Evolutionary conservation across 2,113 vertebrate species (phyloP).

Genomic region (Nyctereutes procyonoides): DNA sequence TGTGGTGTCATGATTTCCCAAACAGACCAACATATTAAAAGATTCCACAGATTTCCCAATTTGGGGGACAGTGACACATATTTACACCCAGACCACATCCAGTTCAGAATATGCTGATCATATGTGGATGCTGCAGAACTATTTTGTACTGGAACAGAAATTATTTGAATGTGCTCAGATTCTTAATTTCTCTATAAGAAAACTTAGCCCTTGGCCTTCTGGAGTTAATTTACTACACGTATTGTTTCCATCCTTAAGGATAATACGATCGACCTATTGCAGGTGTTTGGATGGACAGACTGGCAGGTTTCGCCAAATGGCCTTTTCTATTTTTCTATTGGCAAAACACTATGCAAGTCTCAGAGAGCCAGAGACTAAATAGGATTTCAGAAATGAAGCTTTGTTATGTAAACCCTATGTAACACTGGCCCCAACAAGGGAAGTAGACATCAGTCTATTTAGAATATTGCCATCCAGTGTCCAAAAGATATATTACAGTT

Average conservation of each 20-base stretch:
- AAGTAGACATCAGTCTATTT: background rate
- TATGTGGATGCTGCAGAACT: background rate
- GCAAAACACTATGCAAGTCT: background rate
- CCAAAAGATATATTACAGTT: slow-evolving; percentile 43
- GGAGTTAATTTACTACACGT: slow-evolving; percentile 50
- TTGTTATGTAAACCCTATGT: background rate
- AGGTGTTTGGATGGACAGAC: slow-evolving; percentile 41
- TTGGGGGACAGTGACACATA: background rate
- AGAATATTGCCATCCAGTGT: slow-evolving; percentile 51
- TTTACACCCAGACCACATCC: background rate
- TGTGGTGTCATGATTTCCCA: background rate
- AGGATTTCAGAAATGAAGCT: slow-evolving; percentile 43
- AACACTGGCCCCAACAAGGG: background rate
- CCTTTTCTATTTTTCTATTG: slow-evolving; percentile 42
- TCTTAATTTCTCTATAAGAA: slow-evolving; percentile 47
- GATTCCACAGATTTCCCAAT: background rate
- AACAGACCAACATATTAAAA: background rate
- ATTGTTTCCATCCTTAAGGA: slow-evolving; percentile 43
- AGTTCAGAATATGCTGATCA: slow-evolving; percentile 49
- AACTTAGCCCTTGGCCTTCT: slow-evolving; percentile 42
- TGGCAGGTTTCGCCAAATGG: slow-evolving; percentile 32
- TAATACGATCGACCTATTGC: slow-evolving; percentile 46
- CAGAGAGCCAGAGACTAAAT: background rate
- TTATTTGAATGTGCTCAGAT: slow-evolving; percentile 41
- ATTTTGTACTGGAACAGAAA: background rate